Evolutionary conservation across 35 echinoderm and acorn worm species (phyloP), one percentile per base, ranked within the genome.

Genomic region (Heliocidaris erythrogramma): DNA sequence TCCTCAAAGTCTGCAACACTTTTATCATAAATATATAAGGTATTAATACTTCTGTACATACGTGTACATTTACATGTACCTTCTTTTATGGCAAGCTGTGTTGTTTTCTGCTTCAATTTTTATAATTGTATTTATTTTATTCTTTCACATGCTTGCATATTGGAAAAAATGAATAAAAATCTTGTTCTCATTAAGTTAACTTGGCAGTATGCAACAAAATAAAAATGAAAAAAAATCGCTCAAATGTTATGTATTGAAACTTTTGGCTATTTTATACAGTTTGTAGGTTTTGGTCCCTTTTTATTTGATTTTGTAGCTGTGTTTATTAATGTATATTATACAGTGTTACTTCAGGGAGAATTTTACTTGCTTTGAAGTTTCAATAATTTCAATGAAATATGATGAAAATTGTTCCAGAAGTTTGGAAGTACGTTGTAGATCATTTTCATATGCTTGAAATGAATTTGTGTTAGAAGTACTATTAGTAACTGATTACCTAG

Each of bases 391-490:
- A 7, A 7, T 27, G 65, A 78, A 78, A 18, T 78, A 27, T 78
- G 18, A 24, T 69, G 21, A 78, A 78, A 78, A 78, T n/a, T 7
- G 27, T 78, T 24, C 65, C 27, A 27, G 65, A n/a, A 78, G 8
- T 18, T 78, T 69, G 24, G 60, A 69, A 24, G n/a, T n/a, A n/a
- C n/a, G n/a, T n/a, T n/a, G 14, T 69, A 78, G 65, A 5, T 78
- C 18, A 78, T 27, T 78, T 42, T 3, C 7, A 78, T 27, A 27
- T 5, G 65, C 27, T 78, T 78, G 18, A 78, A 24, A 78, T 78
- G 65, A 78, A 78, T 78, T 78, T 78, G 65, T 78, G 27, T 78
- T 78, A 78, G 65, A 78, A 78, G 65, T 78, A 78, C 65, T 78
- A 78, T 27, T 42, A 42, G 35, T 42, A 42, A 78, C 65, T n/a